Percentiles rank a stretch among this genome's conserved stretches.
Conservation (phyloP, 2,113 vertebrate genomes). For the Melanerpes formicivorus region DNA sequence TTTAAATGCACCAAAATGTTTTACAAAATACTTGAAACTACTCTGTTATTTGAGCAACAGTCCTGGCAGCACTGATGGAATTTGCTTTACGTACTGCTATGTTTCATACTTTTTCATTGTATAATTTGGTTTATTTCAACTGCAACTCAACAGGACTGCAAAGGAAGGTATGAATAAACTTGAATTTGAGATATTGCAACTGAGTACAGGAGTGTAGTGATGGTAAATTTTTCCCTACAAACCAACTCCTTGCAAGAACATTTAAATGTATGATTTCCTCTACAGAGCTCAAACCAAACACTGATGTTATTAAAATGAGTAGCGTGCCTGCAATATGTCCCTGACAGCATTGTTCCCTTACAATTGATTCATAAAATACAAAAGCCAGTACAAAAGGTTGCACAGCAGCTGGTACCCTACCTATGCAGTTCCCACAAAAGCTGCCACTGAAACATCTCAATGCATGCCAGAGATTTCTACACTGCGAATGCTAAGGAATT, state of each 20-base stretch:
- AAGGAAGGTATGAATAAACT: not conserved
- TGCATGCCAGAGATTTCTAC: not conserved
- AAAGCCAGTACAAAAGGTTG: not conserved
- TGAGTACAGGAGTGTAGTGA: not conserved
- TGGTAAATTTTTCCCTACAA: not conserved
- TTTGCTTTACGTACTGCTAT: not conserved
- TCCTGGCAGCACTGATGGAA: not conserved
- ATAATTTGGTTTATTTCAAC: not conserved
- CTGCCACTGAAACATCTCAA: not conserved
- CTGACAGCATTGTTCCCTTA: not conserved
- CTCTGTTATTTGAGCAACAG: not conserved
- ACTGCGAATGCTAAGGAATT: not conserved
- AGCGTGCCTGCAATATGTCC: not conserved
- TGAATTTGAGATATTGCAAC: not conserved
- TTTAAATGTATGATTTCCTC: not conserved
- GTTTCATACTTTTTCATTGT: not conserved
- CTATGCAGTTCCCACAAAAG: not conserved
- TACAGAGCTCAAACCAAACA: not conserved
- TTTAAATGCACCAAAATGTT: not conserved
- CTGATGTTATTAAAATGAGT: not conserved
- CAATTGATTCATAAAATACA: fast-evolving
- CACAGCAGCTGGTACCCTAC: not conserved
- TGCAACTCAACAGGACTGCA: not conserved
- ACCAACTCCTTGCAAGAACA: not conserved
- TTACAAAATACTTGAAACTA: not conserved